These are phyloP conservation scores for Sternotherus odoratus DNA, from an alignment of 2,797 vertebrate species.

Conservation along the genomic window DNA sequence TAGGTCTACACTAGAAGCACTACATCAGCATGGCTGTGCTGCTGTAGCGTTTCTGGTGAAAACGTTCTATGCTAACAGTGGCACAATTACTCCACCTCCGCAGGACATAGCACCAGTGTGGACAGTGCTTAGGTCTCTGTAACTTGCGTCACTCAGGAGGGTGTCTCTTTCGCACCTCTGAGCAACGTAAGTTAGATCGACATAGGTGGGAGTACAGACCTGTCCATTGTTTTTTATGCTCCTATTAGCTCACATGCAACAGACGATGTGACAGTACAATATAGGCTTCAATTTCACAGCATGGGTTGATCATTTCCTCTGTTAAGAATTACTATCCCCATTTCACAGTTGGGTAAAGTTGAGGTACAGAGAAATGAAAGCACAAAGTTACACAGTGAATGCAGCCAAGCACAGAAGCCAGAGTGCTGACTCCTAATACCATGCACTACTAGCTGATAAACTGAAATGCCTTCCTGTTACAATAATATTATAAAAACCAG, in stretches of 20 bases:
- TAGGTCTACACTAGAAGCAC: not conserved
- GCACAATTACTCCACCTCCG: no score
- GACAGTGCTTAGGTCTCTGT: no score
- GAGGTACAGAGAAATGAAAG: not conserved
- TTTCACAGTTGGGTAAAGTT: fast-evolving
- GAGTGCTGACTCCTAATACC: not conserved
- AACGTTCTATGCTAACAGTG: no score
- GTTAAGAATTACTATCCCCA: not conserved
- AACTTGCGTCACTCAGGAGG: no score
- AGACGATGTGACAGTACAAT: not conserved
- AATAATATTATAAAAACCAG: fast-evolving
- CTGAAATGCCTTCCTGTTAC: fast-evolving
- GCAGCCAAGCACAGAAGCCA: not conserved
- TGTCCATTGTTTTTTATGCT: not conserved
- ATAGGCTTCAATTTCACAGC: not conserved
- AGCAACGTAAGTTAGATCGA: no score
- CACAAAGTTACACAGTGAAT: fast-evolving
- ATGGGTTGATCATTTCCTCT: not conserved
- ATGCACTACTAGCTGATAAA: not conserved
- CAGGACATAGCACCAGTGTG: no score
- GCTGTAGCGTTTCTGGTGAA: no score
- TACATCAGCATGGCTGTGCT: no score
- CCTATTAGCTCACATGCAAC: not conserved
- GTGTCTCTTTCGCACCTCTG: no score
- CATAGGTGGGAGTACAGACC: no score